Evolutionary conservation across 2,888 invertebrate genomes (phyloP), one percentile per base, ranked within the genome.

Genomic region (Eupithecia exiguata): DNA sequence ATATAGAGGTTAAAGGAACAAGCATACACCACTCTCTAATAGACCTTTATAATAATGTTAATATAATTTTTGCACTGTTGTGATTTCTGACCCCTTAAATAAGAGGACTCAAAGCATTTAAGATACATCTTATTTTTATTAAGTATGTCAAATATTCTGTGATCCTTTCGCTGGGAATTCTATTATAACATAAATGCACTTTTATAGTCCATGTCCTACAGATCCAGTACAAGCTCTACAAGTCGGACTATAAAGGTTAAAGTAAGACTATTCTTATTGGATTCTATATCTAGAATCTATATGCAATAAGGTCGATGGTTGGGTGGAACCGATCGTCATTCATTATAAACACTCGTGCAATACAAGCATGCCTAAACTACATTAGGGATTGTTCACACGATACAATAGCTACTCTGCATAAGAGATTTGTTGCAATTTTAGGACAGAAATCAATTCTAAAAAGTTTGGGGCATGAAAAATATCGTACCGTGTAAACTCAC

Each of bases 341-440:
- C 12, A 53, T 12, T 53, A 58, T 14, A 58, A 58, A 49, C 77
- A 68, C 70, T 68, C 83, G 82, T 83, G 84, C 84, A 74, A 77
- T 79, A 79, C 80, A 79, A 77, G 74, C 84, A 84, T 85, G 85
- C 86, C 63, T 70, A 71, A 70, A 71, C 77, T 76, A 80, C 84
- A 61, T 68, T 53, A 69, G 62, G 73, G 38, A 25, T 18, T 18
- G 62, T 69, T 69, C 66, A 71, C 69, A 69, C 66, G 73, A 62
- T 71, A 75, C 49, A 36, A 70, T 18, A 63, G n/a, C 14, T 18
- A 21, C 53, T 21, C 10, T 46, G 46, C 46, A n/a, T 46, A n/a
- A 40, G 18, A n/a, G 18, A 46, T n/a, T 9, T 49, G 2, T 2
- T 9, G 10, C 5, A n/a, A 49, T 49, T n/a, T 49, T 3, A 49